Percentiles rank a stretch among this genome's conserved stretches.
These are phyloP conservation scores for Alosa alosa DNA, from an alignment of 2,113 vertebrate species.

Conservation along the genomic window DNA sequence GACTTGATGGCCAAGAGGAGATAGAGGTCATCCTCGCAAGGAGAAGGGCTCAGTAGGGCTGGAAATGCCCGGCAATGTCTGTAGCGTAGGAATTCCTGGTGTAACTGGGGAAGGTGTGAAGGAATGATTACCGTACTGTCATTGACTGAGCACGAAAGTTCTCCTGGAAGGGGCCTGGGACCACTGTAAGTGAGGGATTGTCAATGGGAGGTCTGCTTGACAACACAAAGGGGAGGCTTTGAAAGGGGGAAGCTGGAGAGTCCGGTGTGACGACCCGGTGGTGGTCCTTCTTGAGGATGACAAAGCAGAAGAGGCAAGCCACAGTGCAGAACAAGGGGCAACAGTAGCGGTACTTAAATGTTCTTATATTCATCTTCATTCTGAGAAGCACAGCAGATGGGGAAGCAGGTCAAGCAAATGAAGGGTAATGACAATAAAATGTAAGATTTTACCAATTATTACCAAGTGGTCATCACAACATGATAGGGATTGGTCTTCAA, in stretches of 20 bases:
- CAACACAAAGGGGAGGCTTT: neutral
- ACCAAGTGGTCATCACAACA: neutral
- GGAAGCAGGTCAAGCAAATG: neutral
- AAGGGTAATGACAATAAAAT: neutral
- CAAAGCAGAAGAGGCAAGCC: neutral
- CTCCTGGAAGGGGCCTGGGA: no score
- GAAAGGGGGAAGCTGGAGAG: neutral
- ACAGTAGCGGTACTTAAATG: neutral
- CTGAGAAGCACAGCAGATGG: neutral
- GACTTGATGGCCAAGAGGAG: constrained; percentile 75
- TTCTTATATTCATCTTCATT: neutral
- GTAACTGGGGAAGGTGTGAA: constrained; percentile 55
- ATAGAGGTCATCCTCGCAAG: constrained; percentile 62
- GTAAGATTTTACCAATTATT: neutral
- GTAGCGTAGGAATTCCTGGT: constrained; percentile 70
- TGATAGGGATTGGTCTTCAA: neutral
- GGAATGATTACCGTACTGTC: constrained; percentile 47
- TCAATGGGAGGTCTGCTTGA: neutral
- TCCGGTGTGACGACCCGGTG: neutral
- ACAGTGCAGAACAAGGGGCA: neutral
- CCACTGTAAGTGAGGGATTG: neutral
- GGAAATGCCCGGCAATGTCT: constrained; percentile 73
- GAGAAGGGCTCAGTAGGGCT: constrained; percentile 58
- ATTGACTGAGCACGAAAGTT: constrained; percentile 57
- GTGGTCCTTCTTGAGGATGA: no score